phyloP scores from a whole-genome alignment of 2,797 vertebrate species.

The Ispidina picta region DNA sequence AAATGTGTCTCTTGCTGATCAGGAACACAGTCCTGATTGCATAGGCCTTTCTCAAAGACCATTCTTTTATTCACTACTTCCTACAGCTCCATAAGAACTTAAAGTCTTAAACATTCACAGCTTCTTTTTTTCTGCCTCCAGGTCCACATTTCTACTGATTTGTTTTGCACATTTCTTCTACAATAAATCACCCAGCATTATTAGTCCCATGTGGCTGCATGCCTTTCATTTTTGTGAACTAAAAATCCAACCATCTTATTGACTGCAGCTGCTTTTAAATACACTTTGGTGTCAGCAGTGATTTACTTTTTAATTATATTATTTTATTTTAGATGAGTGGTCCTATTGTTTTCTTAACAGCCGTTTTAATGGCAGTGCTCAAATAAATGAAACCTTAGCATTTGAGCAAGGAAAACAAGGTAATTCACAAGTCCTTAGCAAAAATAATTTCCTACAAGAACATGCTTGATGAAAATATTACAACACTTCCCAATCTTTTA shows the following conservation, averaged over 20 bases:
- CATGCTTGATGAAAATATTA: not conserved
- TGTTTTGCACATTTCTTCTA: not conserved
- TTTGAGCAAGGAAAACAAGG: not conserved
- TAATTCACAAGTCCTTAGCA: not conserved
- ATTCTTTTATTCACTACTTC: not conserved
- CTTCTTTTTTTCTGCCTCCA: not conserved
- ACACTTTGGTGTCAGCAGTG: constrained; percentile 46
- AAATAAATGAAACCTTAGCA: constrained; percentile 38
- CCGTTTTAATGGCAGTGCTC: constrained; percentile 24
- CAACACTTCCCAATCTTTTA: not conserved
- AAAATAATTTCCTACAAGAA: constrained; percentile 11
- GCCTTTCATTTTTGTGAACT: constrained; percentile 40
- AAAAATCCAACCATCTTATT: constrained; percentile 32
- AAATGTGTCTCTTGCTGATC: not conserved
- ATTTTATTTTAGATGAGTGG: constrained; percentile 39
- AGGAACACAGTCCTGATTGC: not conserved
- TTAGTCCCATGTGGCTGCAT: constrained; percentile 6
- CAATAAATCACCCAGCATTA: constrained; percentile 33
- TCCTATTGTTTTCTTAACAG: constrained; percentile 43
- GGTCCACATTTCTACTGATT: constrained; percentile 10
- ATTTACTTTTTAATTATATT: constrained; percentile 64
- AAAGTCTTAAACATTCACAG: not conserved
- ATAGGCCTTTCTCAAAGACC: not conserved
- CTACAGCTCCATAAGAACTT: not conserved
- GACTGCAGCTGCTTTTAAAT: constrained; percentile 65